Conservation (phyloP, 1,140 invertebrate species). For the Trachymyrmex cornetzi region DNA sequence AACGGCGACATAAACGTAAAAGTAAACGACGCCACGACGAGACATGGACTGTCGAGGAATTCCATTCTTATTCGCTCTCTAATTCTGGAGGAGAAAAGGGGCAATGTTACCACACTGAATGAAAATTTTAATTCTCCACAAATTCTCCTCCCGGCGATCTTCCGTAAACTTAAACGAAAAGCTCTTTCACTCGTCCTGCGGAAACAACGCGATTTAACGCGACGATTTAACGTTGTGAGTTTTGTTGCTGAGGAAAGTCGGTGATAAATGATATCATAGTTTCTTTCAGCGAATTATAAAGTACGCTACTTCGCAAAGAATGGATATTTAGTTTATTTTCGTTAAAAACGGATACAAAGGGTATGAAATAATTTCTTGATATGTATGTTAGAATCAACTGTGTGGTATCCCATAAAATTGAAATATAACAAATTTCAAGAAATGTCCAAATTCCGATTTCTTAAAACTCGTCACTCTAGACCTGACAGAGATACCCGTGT, state of each 20-base stretch:
- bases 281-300: background rate
- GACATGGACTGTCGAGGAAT: constrained; percentile 44
- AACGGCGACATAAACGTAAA: constrained; percentile 74
- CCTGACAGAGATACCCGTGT: background rate
- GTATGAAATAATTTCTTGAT: background rate
- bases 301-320: background rate
- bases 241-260: background rate
- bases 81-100: background rate
- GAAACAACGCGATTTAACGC: background rate
- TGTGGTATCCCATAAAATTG: background rate
- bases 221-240: background rate
- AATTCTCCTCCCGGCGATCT: background rate
- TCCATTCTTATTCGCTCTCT: background rate
- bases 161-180: background rate
- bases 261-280: background rate
- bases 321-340: background rate
- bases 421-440: background rate
- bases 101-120: background rate
- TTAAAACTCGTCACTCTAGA: background rate
- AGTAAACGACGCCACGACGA: constrained; percentile 66
- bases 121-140: constrained; percentile 35
- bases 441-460: background rate
- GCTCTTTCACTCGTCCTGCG: background rate
- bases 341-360: background rate
- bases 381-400: background rate